These are phyloP conservation scores for Meloidogyne chitwoodi DNA, from an alignment of 1,140 invertebrate genomes.

Conservation along the genomic window DNA sequence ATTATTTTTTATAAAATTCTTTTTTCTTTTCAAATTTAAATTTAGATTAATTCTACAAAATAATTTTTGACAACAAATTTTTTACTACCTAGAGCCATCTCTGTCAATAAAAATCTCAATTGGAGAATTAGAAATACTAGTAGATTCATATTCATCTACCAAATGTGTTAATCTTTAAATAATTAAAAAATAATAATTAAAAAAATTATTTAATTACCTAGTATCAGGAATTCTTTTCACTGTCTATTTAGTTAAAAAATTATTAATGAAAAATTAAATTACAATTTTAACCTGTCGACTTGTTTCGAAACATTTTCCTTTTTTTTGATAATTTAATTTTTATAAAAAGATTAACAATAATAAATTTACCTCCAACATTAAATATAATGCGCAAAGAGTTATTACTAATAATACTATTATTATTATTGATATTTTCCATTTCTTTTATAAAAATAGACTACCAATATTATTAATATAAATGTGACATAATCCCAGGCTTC, in stretches of 20 bases:
- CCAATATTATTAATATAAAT: background rate
- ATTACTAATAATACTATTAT: too few relatives aligned
- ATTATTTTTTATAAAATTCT: too few relatives aligned
- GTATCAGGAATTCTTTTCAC: background rate
- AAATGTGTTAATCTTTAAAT: background rate
- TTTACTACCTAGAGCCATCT: background rate
- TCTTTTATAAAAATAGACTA: too few relatives aligned
- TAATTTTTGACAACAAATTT: too few relatives aligned
- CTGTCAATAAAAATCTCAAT: background rate
- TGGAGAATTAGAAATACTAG: background rate
- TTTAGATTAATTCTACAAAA: too few relatives aligned
- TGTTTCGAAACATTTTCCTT: background rate
- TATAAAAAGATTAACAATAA: background rate
- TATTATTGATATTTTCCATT: slow-evolving; percentile 1
- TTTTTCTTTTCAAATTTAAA: too few relatives aligned
- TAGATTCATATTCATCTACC: background rate
- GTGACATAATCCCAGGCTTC: too few relatives aligned
- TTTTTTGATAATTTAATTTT: background rate
- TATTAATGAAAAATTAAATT: background rate
- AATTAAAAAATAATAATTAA: background rate
- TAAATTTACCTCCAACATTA: slow-evolving; percentile 7
- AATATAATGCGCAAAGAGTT: background rate
- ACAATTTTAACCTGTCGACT: background rate
- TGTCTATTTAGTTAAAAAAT: slow-evolving; percentile 5
- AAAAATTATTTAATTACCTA: background rate